Evolutionary conservation across 64 coral and sea anemone genomes (phyloP), one percentile per base, ranked within the genome.

Genomic region (Montipora foliosa): DNA sequence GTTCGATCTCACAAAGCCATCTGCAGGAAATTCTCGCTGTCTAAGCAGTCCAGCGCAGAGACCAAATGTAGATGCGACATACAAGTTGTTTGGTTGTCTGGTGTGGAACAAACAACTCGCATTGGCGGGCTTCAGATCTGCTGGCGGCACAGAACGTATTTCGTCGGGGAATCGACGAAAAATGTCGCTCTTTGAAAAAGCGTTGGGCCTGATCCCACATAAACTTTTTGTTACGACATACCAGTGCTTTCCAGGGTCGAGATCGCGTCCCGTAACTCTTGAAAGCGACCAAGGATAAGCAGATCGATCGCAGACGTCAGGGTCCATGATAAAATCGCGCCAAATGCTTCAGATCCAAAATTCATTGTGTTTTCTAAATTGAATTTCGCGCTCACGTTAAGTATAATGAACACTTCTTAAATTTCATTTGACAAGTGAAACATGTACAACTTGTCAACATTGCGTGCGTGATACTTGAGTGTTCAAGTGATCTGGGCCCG

Each of bases 311-410:
- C 37, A 6, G 44, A 71, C 15, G 88, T 19, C 62, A 2, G 15
- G 61, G 14, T 72, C 79, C 78, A 91, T 83, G 67, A 74, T 24
- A 21, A 91, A 72, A 82, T 29, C 48, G 47, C 17, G 66, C 66
- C 29, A 60, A 91, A 45, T 67, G 58, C 55, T 55, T 89, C n/a
- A 10, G 64, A 78, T 45, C 61, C 52, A 50, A 76, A 78, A 87
- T 45, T 89, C 74, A 89, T 89, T 66, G 51, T 11, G 52, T 70
- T 89, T 89, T 78, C 6, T 78, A 78, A 89, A 44, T 57, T 57
- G 53, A 57, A 57, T 8, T 80, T 90, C 88, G 16, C 29, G 29
- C 29, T 29, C 29, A 29, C 29, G 29, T 29, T 29, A 29, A 29
- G 29, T 29, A 29, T 29, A 29, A 29, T 29, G 29, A 29, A 29